Evolutionary conservation across 1,140 invertebrate species (phyloP).

Genomic region (Lordiphosa stackelbergi): DNA sequence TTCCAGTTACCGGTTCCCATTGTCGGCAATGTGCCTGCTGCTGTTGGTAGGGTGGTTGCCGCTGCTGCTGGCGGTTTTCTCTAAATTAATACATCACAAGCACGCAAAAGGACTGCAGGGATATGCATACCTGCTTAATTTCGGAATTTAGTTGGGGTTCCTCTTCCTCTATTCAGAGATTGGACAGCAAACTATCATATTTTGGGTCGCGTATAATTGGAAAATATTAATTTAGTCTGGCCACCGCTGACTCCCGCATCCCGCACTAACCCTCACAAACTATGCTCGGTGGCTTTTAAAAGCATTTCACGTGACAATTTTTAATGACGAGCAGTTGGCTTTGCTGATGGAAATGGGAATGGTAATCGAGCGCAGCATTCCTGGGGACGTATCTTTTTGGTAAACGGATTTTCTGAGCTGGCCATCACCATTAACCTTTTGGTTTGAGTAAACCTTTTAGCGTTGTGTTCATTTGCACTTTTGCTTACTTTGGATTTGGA

Average conservation of each 20-base stretch:
- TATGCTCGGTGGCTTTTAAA: conserved; percentile 8
- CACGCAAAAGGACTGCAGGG: conserved; percentile 27
- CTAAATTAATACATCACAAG: conserved; percentile 69
- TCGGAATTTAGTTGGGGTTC: conserved; percentile 36
- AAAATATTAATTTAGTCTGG: conserved; percentile 46
- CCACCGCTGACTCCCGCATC: background rate
- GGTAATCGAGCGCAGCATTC: background rate
- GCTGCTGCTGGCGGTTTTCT: conserved; percentile 34
- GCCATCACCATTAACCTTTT: conserved; percentile 60
- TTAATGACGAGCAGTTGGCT: conserved; percentile 26
- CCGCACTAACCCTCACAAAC: too few relatives aligned
- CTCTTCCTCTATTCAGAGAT: conserved; percentile 22
- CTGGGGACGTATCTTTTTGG: conserved; percentile 4
- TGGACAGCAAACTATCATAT: conserved; percentile 44
- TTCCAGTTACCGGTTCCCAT: conserved; percentile 48
- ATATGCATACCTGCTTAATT: conserved; percentile 55
- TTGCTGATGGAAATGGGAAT: conserved; percentile 24
- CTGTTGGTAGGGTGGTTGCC: conserved; percentile 14
- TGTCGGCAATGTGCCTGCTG: conserved; percentile 37
- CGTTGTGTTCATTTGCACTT: conserved; percentile 42
- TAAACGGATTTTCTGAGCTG: conserved; percentile 58
- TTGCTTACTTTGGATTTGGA: conserved; percentile 51
- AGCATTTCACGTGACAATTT: conserved; percentile 49
- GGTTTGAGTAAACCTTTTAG: conserved; percentile 62
- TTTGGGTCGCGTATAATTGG: conserved; percentile 56